These are phyloP conservation scores for Venustaconcha ellipsiformis DNA, from an alignment of 1,140 invertebrate genomes.

Conservation along the genomic window DNA sequence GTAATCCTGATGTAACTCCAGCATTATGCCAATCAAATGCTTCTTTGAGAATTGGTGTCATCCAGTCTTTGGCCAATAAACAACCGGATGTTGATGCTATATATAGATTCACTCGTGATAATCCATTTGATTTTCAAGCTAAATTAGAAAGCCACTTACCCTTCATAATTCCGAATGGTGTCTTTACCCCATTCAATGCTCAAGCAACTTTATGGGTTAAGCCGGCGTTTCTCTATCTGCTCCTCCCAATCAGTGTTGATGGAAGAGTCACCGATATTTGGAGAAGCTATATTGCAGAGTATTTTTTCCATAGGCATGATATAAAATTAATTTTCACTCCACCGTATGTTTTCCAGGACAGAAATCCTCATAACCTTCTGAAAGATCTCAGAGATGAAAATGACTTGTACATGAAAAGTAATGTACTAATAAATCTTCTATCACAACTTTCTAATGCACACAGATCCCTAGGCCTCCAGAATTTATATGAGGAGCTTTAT, in stretches of 20 bases:
- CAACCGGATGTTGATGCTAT: too few relatives aligned
- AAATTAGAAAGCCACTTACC: neutral
- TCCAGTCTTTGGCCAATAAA: conserved; percentile 21
- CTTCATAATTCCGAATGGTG: conserved; percentile 12
- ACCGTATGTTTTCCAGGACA: conserved; percentile 20
- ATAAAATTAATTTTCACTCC: conserved; percentile 14
- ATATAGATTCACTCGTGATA: conserved; percentile 24
- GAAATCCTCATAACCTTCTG: conserved; percentile 14
- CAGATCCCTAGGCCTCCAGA: too few relatives aligned
- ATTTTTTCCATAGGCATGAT: neutral
- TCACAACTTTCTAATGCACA: neutral
- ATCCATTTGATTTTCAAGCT: conserved; percentile 10
- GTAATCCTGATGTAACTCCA: neutral
- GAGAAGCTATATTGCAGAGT: too few relatives aligned
- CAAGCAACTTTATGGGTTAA: conserved; percentile 22
- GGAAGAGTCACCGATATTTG: too few relatives aligned
- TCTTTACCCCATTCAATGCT: conserved; percentile 28
- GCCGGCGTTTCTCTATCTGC: conserved; percentile 10
- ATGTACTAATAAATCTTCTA: neutral
- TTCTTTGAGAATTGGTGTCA: conserved; percentile 8
- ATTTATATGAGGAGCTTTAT: conserved; percentile 2
- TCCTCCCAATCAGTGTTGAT: conserved; percentile 4
- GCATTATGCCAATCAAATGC: neutral
- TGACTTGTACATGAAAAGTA: neutral
- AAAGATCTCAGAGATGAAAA: conserved; percentile 16